Conservation (phyloP, 2,888 invertebrate species). For the Meta bourneti region DNA sequence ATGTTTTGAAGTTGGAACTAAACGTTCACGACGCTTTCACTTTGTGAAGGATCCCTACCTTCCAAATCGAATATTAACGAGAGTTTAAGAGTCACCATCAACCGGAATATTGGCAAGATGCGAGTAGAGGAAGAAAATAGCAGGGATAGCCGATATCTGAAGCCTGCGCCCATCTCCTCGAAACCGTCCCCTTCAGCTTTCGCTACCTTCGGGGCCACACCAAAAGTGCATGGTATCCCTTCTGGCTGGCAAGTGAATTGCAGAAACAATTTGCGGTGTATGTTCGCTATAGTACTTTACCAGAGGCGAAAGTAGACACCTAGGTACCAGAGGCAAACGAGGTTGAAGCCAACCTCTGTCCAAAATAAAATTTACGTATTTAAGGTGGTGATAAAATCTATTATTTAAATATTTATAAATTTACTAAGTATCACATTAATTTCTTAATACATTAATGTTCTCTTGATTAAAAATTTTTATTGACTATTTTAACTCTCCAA, state of each 20-base stretch:
- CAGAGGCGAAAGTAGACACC: too few relatives aligned
- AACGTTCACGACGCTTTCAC: background rate
- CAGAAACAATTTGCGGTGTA: background rate
- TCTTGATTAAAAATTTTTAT: too few relatives aligned
- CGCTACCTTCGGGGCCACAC: background rate
- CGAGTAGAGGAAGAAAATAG: background rate
- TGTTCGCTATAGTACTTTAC: too few relatives aligned
- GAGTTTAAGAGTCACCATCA: conserved; percentile 22
- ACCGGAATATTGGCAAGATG: background rate
- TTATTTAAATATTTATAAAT: too few relatives aligned
- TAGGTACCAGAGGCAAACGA: too few relatives aligned
- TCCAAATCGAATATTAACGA: conserved; percentile 6
- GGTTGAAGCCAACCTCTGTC: too few relatives aligned
- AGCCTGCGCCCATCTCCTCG: background rate
- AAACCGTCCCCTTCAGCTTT: background rate
- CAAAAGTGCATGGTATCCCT: background rate
- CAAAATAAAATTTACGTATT: too few relatives aligned
- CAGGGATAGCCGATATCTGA: conserved; percentile 6
- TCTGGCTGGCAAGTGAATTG: background rate
- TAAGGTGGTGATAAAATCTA: too few relatives aligned
- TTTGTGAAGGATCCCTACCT: conserved; percentile 5
- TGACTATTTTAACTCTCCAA: too few relatives aligned
- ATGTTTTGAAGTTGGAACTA: too few relatives aligned
- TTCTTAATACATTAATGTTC: too few relatives aligned
- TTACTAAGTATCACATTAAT: too few relatives aligned